A percentile compares a stretch with the other conserved stretches of the same genome.
phyloP scores from a whole-genome alignment of 2,113 vertebrate genomes.

The Centropus bengalensis region DNA sequence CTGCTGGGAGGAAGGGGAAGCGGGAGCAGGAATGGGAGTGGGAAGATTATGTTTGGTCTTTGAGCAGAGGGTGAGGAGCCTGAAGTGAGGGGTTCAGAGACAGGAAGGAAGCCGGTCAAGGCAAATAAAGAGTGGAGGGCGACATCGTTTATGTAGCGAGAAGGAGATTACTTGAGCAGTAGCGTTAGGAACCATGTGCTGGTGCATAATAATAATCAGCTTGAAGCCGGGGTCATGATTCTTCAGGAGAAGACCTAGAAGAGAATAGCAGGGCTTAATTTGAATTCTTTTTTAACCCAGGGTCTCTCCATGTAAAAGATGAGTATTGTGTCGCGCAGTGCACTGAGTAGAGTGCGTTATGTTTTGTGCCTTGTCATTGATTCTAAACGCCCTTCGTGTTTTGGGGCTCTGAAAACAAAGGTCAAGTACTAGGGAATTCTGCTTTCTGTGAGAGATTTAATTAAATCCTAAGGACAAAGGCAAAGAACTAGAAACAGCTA shows the following conservation, averaged over 20 bases:
- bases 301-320: slow-evolving; percentile 8
- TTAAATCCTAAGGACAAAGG: slow-evolving; percentile 68
- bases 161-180: neutral
- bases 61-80: neutral
- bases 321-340: slow-evolving; percentile 1
- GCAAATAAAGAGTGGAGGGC: neutral
- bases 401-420: slow-evolving; percentile 47
- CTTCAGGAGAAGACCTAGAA: neutral
- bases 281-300: slow-evolving; percentile 29
- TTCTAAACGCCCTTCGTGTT: slow-evolving; percentile 71
- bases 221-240: neutral
- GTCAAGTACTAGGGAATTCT: slow-evolving; percentile 65
- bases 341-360: neutral
- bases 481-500: slow-evolving; percentile 48
- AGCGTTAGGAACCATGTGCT: neutral
- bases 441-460: slow-evolving; percentile 58
- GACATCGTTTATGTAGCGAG: neutral
- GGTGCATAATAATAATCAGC: neutral
- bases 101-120: slow-evolving; percentile 39
- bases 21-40: neutral
- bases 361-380: slow-evolving; percentile 57
- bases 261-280: slow-evolving; percentile 4
- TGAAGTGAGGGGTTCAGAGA: neutral
- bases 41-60: slow-evolving; percentile 19
- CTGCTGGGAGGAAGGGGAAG: slow-evolving; percentile 17